Evolutionary conservation across 1,140 invertebrate species (phyloP).

Genomic region (Drosophila kepulauana): DNA sequence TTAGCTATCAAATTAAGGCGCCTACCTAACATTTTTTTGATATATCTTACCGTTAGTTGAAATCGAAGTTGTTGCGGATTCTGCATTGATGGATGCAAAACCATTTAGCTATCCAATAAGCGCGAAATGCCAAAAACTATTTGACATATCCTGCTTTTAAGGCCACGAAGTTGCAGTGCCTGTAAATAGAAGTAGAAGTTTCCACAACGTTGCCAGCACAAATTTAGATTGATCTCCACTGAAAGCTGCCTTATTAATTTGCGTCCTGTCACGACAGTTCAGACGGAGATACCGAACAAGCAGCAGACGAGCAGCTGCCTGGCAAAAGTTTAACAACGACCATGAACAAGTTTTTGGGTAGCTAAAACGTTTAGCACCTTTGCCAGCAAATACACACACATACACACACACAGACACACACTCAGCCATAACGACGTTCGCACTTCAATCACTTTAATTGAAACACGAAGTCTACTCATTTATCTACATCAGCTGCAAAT

Average conservation of each 20-base stretch:
- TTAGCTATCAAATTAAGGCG: too few relatives aligned
- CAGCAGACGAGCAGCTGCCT: slow-evolving; percentile 11
- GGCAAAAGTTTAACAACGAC: slow-evolving; percentile 61
- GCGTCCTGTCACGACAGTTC: slow-evolving; percentile 39
- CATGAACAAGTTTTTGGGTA: slow-evolving; percentile 62
- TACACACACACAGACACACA: not conserved
- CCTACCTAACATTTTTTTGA: too few relatives aligned
- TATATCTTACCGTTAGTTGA: not conserved
- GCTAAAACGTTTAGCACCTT: slow-evolving; percentile 73
- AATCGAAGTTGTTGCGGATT: slow-evolving; percentile 18
- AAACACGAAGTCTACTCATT: slow-evolving; percentile 83
- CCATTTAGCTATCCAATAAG: slow-evolving; percentile 47
- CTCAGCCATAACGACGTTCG: slow-evolving; percentile 26
- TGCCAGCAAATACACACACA: slow-evolving; percentile 1
- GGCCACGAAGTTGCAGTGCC: slow-evolving; percentile 45
- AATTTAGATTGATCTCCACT: slow-evolving; percentile 80
- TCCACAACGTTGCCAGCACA: slow-evolving; percentile 25
- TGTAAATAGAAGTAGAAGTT: slow-evolving; percentile 56
- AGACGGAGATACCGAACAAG: not conserved
- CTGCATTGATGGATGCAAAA: slow-evolving; percentile 46
- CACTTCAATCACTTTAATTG: slow-evolving; percentile 83
- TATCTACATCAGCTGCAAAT: slow-evolving; percentile 82
- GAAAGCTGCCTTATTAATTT: slow-evolving; percentile 78
- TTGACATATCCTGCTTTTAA: slow-evolving; percentile 50
- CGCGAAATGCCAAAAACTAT: slow-evolving; percentile 41